Conservation (phyloP, 2,888 invertebrate species). For the Phyllotreta striolata region DNA sequence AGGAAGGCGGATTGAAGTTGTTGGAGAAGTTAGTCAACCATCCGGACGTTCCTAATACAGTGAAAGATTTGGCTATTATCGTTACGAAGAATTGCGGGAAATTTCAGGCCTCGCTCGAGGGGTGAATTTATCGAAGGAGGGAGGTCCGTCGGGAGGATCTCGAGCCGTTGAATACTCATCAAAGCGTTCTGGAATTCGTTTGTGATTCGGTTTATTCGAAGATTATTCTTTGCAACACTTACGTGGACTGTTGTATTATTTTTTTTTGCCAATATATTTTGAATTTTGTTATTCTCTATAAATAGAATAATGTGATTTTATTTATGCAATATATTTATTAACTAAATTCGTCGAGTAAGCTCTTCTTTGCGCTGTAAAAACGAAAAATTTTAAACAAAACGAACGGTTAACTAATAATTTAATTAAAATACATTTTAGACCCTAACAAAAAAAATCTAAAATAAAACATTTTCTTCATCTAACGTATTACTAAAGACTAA, state of each 20-base stretch:
- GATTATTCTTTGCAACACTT: conserved; percentile 14
- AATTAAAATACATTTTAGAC: conserved; percentile 41
- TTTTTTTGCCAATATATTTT: conserved; percentile 12
- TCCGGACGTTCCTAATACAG: conserved; percentile 69
- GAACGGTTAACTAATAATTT: conserved; percentile 43
- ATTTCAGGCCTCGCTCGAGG: conserved; percentile 46
- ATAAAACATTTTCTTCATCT: conserved; percentile 33
- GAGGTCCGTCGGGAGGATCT: neutral
- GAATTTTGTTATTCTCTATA: conserved; percentile 24
- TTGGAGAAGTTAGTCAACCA: conserved; percentile 72
- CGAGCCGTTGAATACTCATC: conserved; percentile 43
- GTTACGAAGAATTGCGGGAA: conserved; percentile 73
- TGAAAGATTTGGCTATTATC: conserved; percentile 73
- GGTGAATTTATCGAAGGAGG: conserved; percentile 35
- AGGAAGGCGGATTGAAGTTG: conserved; percentile 83
- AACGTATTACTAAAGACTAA: conserved; percentile 26
- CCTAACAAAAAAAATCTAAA: conserved; percentile 37
- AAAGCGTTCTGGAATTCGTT: conserved; percentile 42
- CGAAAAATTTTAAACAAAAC: too few relatives aligned
- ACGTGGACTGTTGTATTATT: conserved; percentile 33
- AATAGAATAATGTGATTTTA: conserved; percentile 44
- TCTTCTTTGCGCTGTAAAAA: conserved; percentile 38
- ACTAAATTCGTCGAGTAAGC: conserved; percentile 23
- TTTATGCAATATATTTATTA: conserved; percentile 47
- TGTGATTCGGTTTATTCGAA: conserved; percentile 35